Evolutionary conservation across 2,888 invertebrate genomes (phyloP), one percentile per base, ranked within the genome.

Genomic region (Arge pagana): DNA sequence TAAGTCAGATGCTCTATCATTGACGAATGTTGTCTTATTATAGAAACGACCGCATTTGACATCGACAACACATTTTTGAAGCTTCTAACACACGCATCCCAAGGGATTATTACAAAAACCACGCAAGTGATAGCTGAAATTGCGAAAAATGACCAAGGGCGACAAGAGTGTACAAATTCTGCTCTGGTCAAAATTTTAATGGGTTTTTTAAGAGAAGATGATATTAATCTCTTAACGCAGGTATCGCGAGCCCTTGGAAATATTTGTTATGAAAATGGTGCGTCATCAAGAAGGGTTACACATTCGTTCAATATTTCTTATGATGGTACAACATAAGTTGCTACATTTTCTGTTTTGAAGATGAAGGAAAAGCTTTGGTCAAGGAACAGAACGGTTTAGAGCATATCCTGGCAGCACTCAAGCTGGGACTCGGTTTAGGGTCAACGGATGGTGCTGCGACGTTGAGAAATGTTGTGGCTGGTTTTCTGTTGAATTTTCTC

Each of bases 251-350:
- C 92, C 3, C 79, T 95, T 16, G 94, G 93, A 28, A 95, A 95
- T 76, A 86, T 95, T 68, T 93, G 92, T 72, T 94, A 89, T 73
- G 88, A 93, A 70, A 92, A 93, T 78, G 89, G 92, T 79, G 80
- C 81, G 64, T 83, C 85, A 13, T 80, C 86, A 57, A 80, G 80
- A 54, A 71, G 4, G 8, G 2, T 35, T 8, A n/a, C 11, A 4
- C 11, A 8, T 13, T 3, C 21, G 7, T n/a, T 39, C 10, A 21
- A 7, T 36, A 6, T 23, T 35, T 28, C 8, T n/a, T 11, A 26
- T 23, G 23, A n/a, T 7, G 11, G 15, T 48, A n/a, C n/a, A n/a
- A n/a, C n/a, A n/a, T n/a, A n/a, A 13, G 13, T 52, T 21, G 2
- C 8, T 31, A 10, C 42, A 8, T 23, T 23, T 2, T 10, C n/a